phyloP scores from a whole-genome alignment of 2,113 vertebrate species.

The Crypturellus undulatus region DNA sequence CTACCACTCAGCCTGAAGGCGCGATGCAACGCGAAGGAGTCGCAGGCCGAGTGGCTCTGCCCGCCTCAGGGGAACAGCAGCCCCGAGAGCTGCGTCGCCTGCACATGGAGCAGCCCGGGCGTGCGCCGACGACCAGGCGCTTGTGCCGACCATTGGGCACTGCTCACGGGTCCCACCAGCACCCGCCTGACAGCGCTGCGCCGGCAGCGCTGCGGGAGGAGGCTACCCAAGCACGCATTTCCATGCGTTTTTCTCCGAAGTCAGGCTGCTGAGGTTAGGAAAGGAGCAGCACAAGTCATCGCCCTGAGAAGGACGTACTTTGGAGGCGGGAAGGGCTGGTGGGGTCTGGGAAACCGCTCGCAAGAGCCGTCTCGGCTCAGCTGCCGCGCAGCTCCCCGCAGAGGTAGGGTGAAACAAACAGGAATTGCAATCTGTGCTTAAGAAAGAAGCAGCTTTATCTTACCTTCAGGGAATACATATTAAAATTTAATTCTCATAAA shows the following conservation, averaged over 20 bases:
- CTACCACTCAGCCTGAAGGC: not conserved
- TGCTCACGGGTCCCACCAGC: too few relatives aligned
- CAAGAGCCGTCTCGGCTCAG: accelerated
- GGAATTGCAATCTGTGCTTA: not conserved
- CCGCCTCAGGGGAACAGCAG: not conserved
- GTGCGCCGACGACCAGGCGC: too few relatives aligned
- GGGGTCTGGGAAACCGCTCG: not conserved
- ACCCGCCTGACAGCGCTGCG: too few relatives aligned
- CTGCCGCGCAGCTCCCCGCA: accelerated
- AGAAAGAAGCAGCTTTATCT: not conserved
- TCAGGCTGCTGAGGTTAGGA: not conserved
- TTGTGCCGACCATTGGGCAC: too few relatives aligned
- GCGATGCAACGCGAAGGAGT: not conserved
- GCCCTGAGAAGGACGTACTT: accelerated
- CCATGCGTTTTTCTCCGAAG: not conserved
- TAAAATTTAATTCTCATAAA: constrained; percentile 66
- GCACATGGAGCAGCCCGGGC: too few relatives aligned
- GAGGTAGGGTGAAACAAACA: not conserved
- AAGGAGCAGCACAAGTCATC: accelerated
- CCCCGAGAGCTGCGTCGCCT: too few relatives aligned
- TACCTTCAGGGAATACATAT: constrained; percentile 18
- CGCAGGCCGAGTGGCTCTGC: accelerated
- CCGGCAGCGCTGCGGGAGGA: accelerated
- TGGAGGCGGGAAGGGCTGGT: not conserved
- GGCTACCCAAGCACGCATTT: not conserved